Evolutionary conservation across 2,113 vertebrate species (phyloP), one percentile per base, ranked within the genome.

Genomic region (Prochilodus magdalenae): DNA sequence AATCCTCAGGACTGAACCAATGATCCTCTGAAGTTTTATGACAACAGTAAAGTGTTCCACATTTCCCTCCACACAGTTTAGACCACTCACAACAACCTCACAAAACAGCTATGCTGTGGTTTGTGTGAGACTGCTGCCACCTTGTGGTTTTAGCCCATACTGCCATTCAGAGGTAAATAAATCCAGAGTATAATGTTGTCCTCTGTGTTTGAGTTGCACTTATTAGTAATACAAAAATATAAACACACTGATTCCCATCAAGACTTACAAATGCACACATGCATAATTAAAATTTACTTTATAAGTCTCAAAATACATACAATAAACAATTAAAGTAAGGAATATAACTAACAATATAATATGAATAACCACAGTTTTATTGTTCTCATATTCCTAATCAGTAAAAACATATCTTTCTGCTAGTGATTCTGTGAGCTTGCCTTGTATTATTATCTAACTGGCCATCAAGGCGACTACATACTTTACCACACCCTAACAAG

Each of bases 121-220:
- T 75, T 10, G 10, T 87, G 53, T 13, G 53, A 26, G 20, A 24
- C 30, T 82, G 77, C 73, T 77, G 80, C 80, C 86, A 85, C 33
- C 83, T 80, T 44, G 69, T 77, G 86, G 77, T 44, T 27, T 1
- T 36, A 40, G 0, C 1, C 29, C 44, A 57, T 73, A 83, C 10
- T 83, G 67, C 74, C 0, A 18, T 51, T 20, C 18, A 20, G 36
- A 5, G 14, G 18, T 7, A 55, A 2, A 22, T 55, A 55, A 55
- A 22, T 22, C 22, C 15, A 16, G n/a, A n/a, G n/a, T 55, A 1
- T 20, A 16, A 16, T 20, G 2, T 55, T 55, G 18, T 6, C 20
- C 53, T 5, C 3, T 22, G 5, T 20, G 22, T 6, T 22, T 51
- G 3, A 16, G 49, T 2, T 44, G 40, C 4, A 4, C 5, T 44